Evolutionary conservation across 2,888 invertebrate species (phyloP).

Genomic region (Prenolepis imparis): DNA sequence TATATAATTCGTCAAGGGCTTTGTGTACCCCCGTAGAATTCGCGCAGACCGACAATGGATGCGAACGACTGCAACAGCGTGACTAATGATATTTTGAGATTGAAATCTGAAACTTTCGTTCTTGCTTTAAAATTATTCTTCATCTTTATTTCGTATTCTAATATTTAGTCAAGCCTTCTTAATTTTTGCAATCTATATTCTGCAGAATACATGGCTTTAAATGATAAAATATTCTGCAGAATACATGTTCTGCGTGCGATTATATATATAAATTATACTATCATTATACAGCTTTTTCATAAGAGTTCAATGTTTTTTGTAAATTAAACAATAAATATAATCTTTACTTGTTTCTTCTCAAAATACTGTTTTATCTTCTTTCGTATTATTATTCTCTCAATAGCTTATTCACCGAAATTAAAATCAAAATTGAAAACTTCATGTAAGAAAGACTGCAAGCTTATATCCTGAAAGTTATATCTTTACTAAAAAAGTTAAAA

Average conservation of each 20-base stretch:
- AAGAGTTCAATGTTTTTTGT: conserved; percentile 13
- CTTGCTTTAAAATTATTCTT: neutral
- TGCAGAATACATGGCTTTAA: neutral
- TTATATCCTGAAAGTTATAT: conserved; percentile 23
- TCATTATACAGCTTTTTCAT: neutral
- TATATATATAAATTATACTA: neutral
- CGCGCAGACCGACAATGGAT: neutral
- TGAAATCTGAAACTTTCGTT: conserved; percentile 18
- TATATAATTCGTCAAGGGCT: conserved; percentile 36
- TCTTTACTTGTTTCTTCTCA: neutral
- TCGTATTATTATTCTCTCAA: neutral
- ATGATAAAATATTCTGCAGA: no score
- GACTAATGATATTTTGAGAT: conserved; percentile 7
- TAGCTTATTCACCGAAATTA: neutral
- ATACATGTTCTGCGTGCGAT: no score
- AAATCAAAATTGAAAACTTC: conserved; percentile 8
- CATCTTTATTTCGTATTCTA: neutral
- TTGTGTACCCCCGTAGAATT: neutral
- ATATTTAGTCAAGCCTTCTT: neutral
- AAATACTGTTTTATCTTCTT: neutral
- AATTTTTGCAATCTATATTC: neutral
- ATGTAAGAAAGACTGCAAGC: neutral
- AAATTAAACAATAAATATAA: neutral
- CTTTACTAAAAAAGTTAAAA: conserved; percentile 44
- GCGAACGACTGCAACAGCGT: conserved; percentile 1